These are phyloP conservation scores for Peromyscus californicus DNA, from an alignment of 2,113 vertebrate genomes.

Conservation along the genomic window DNA sequence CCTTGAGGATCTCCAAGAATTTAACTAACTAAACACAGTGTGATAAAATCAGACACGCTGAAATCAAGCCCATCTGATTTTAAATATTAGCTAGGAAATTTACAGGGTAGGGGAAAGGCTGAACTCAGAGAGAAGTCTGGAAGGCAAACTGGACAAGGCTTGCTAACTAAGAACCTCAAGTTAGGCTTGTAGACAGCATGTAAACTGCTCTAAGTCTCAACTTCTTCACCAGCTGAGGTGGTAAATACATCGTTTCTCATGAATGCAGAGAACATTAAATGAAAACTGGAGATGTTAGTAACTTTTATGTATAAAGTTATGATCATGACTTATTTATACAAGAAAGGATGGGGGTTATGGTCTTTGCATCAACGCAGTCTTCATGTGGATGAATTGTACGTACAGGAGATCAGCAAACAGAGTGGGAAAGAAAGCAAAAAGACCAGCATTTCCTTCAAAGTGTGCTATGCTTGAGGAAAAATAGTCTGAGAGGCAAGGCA, in stretches of 20 bases:
- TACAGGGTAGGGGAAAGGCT: not conserved
- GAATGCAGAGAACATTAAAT: not conserved
- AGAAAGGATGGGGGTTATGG: not conserved
- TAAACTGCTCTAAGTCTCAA: not conserved
- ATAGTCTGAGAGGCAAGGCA: not conserved
- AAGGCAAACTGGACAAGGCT: not conserved
- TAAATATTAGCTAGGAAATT: slow-evolving; percentile 45
- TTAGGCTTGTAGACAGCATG: not conserved
- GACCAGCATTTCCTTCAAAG: not conserved
- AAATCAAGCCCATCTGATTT: slow-evolving; percentile 53
- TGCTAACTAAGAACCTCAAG: not conserved
- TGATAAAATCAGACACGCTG: slow-evolving; percentile 61
- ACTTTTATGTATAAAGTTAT: not conserved
- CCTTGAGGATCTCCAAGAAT: slow-evolving; percentile 48
- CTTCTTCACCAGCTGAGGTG: not conserved
- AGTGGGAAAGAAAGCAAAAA: not conserved
- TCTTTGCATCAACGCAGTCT: not conserved
- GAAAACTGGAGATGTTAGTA: not conserved
- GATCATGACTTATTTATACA: not conserved
- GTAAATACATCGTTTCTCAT: not conserved
- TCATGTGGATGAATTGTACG: not conserved
- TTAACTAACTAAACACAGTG: not conserved
- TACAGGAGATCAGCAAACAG: not conserved
- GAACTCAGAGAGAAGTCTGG: not conserved
- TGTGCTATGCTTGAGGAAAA: not conserved